Percentiles rank a stretch among this genome's conserved stretches.
phyloP scores from a whole-genome alignment of 2,113 vertebrate genomes.

The Gambusia affinis region DNA sequence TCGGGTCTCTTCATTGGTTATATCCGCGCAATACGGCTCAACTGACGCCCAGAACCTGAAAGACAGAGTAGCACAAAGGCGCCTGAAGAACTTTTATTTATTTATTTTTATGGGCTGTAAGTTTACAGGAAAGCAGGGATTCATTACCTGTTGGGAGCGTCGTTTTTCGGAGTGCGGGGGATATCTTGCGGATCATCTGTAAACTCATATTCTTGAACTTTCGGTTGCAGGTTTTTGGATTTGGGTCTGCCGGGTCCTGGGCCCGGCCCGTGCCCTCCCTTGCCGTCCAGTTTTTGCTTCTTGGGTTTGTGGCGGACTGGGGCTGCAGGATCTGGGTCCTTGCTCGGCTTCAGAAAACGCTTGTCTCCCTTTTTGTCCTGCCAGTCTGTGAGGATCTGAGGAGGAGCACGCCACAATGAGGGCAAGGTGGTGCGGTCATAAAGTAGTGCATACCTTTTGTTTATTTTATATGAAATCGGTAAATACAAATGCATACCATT shows the following conservation, averaged over 20 bases:
- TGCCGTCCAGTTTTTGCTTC: constrained; percentile 94
- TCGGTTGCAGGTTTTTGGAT: constrained; percentile 93
- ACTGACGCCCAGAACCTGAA: constrained; percentile 96
- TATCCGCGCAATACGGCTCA: constrained; percentile 96
- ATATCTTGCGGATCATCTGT: constrained; percentile 94
- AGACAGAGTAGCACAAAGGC: not conserved
- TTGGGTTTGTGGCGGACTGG: constrained; percentile 95
- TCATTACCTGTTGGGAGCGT: constrained; percentile 93
- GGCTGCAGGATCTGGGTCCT: constrained; percentile 90
- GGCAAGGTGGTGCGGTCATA: not conserved
- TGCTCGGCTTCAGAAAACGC: constrained; percentile 90
- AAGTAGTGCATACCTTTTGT: not conserved
- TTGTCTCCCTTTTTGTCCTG: constrained; percentile 98
- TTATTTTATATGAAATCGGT: not conserved
- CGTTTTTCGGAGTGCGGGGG: constrained; percentile 96
- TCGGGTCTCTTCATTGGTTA: constrained; percentile 94
- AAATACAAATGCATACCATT: not conserved
- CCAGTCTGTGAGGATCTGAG: constrained; percentile 98
- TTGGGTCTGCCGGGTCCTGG: constrained; percentile 95
- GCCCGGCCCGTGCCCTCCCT: constrained; percentile 89
- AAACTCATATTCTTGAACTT: constrained; percentile 97
- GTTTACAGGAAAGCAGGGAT: no score
- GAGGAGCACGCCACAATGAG: constrained; percentile 4
- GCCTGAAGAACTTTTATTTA: not conserved
- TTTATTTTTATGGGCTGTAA: no score